Evolutionary conservation across 2,113 vertebrate species (phyloP).

Genomic region (Sylvietta virens): DNA sequence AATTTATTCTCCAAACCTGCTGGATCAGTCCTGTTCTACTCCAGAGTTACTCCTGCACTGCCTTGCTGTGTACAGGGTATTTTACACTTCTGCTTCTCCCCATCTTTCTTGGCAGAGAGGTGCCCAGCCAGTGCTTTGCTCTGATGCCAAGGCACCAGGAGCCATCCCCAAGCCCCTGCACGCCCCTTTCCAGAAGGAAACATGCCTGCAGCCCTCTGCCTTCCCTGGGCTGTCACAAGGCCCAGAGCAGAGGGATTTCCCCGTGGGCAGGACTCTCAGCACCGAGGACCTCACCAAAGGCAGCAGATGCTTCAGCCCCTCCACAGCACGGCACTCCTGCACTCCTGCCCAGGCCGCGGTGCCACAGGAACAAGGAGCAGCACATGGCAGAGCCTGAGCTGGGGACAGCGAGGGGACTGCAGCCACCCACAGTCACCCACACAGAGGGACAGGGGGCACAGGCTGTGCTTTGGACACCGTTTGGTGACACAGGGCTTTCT

Average conservation of each 20-base stretch:
- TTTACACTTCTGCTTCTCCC: no score
- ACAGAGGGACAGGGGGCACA: rapidly evolving
- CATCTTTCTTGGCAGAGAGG: background rate
- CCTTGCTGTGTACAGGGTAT: background rate
- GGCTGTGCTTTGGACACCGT: rapidly evolving
- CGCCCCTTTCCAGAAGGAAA: background rate
- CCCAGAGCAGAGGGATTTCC: background rate
- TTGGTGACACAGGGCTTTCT: background rate
- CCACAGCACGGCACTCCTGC: rapidly evolving
- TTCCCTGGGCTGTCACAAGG: background rate
- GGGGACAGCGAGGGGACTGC: background rate
- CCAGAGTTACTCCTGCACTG: background rate
- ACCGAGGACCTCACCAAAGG: background rate
- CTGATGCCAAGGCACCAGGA: background rate
- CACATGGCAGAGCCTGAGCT: background rate
- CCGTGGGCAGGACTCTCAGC: rapidly evolving
- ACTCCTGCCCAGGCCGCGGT: rapidly evolving
- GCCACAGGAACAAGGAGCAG: rapidly evolving
- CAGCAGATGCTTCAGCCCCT: background rate
- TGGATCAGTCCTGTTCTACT: background rate
- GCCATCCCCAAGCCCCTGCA: background rate
- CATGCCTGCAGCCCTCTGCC: background rate
- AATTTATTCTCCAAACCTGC: background rate
- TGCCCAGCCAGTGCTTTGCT: background rate
- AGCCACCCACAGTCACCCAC: background rate